These are phyloP conservation scores for Thamnophis sirtalis DNA, from an alignment of 2,113 vertebrate genomes.

Conservation along the genomic window DNA sequence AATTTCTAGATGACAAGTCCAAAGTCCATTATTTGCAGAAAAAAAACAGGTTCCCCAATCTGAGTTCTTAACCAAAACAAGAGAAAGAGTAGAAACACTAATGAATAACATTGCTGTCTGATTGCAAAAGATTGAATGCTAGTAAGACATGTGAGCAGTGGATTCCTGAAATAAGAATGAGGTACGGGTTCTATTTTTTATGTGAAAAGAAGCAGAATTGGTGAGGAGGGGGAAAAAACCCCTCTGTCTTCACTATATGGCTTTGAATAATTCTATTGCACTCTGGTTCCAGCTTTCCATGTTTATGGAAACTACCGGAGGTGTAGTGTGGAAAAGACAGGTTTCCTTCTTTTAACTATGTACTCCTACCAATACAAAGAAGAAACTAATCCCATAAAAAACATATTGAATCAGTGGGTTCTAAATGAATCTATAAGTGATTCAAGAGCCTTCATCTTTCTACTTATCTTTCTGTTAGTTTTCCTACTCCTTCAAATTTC, in stretches of 20 bases:
- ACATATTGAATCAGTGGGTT: background rate
- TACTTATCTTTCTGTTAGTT: background rate
- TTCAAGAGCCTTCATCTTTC: background rate
- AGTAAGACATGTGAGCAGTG: background rate
- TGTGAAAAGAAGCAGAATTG: background rate
- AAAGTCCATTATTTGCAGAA: background rate
- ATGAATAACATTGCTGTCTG: background rate
- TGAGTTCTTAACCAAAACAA: background rate
- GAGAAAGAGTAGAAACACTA: background rate
- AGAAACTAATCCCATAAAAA: background rate
- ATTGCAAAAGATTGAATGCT: background rate
- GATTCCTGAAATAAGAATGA: background rate
- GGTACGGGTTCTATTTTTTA: background rate
- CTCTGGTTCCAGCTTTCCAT: background rate
- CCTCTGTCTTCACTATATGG: background rate
- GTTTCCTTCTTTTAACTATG: background rate
- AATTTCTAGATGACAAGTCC: background rate
- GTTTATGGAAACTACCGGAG: background rate
- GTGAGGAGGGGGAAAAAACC: background rate
- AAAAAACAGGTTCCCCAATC: background rate
- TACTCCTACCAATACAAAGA: background rate
- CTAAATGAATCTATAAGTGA: background rate
- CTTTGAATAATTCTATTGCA: background rate
- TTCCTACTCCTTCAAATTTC: background rate
- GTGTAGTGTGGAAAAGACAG: background rate